Base-by-base conservation (phyloP, 2,888 invertebrate genomes). In the Lobophora halterata region DNA sequence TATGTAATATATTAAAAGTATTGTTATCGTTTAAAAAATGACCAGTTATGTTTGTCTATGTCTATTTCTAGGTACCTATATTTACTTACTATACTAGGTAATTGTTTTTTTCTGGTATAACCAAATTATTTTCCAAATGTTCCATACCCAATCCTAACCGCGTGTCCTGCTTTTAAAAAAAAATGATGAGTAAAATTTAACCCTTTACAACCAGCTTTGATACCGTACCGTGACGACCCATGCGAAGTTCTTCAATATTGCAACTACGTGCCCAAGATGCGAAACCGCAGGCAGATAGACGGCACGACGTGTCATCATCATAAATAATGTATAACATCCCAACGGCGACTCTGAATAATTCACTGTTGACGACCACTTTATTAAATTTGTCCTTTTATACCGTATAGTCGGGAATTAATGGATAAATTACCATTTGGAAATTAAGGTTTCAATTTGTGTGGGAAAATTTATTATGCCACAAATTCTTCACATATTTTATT, bases 261-360 rank as follows among this genome's bases (percentile, higher is more conserved):
- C 71, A 53, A 49, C 67, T 72, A 81, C 80, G 79, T 81, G 78
- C 69, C 64, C 59, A 63, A 79, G 83, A 81, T 81, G 79, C 76
- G 78, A 83, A 85, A 81, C 79, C 79, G 64, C 78, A 78, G 61
- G 60, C 67, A 76, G 74, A 76, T 71, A 77, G 71, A 75, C 71
- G 71, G 73, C 68, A 63, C 72, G 74, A 79, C 82, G 79, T 80
- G 75, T 78, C 74, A 83, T 83, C 79, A 79, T 71, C 77, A 82
- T 86, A 85, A 86, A 86, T 86, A 82, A 86, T 86, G 80, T 82
- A 86, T 81, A 68, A 58, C 66, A 68, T 62, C 61, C 73, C 70
- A 58, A 55, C 70, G 60, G 58, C 60, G 60, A 62, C 64, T 65
- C 65, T 87, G 86, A 83, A 85, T 86, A 67, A 83, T 86, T 83